Percentiles rank a stretch among this genome's conserved stretches.
Conservation (phyloP, 1,140 invertebrate species). For the Oscheius sp. region DNA sequence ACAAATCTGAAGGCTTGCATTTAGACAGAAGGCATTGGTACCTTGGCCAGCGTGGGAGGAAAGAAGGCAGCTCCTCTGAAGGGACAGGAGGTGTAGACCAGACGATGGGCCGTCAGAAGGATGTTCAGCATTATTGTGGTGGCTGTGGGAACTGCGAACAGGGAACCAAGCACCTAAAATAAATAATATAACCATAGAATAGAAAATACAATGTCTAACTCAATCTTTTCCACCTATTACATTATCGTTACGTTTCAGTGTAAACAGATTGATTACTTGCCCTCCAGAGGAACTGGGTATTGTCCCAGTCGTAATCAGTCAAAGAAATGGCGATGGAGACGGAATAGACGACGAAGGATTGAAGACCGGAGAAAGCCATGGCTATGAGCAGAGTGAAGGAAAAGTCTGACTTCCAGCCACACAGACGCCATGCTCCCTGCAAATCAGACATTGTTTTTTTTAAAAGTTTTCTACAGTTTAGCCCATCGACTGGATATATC, state of each 20-base stretch:
- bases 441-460: too few species aligned
- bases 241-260: background rate
- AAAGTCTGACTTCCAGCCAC: background rate
- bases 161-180: too few species aligned
- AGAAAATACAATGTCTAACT: too few species aligned
- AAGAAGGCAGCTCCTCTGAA: background rate
- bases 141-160: background rate
- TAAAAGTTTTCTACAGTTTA: too few species aligned
- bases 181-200: too few species aligned
- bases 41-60: background rate
- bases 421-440: background rate
- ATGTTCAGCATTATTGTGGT: background rate
- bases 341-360: background rate
- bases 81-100: background rate
- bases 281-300: background rate
- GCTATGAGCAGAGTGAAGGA: background rate
- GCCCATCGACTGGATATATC: too few species aligned
- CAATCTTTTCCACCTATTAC: too few species aligned
- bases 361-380: background rate
- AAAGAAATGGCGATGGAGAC: background rate
- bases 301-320: background rate
- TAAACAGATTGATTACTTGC: too few species aligned
- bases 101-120: background rate
- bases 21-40: background rate
- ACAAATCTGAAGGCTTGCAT: background rate